Percentiles rank a stretch among this genome's conserved stretches.
Evolutionary conservation across 2,888 invertebrate genomes (phyloP).

Genomic region (Globia sparganii): DNA sequence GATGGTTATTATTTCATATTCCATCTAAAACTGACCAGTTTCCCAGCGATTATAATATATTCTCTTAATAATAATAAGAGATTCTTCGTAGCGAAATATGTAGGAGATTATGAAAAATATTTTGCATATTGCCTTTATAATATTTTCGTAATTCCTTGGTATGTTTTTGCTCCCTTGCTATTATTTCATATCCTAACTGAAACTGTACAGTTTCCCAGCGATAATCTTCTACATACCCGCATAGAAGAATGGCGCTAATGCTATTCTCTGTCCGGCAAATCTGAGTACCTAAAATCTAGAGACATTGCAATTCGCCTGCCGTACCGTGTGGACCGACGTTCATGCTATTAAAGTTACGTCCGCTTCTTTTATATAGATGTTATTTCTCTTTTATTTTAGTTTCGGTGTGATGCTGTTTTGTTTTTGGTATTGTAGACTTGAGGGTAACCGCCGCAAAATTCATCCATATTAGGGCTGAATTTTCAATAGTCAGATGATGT

Average conservation of each 20-base stretch:
- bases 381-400: slow-evolving; percentile 29
- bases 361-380: not conserved
- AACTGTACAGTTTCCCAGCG: not conserved
- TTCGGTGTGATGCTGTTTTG: slow-evolving; percentile 12
- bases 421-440: not conserved
- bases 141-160: not conserved
- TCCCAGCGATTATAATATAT: no score
- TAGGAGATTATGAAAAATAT: no score
- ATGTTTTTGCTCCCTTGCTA: not conserved
- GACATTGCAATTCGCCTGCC: slow-evolving; percentile 32
- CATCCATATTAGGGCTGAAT: not conserved
- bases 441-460: not conserved
- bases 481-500: no score
- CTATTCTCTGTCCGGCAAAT: slow-evolving; percentile 23
- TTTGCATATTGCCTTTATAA: no score
- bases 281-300: slow-evolving; percentile 27
- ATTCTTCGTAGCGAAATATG: no score
- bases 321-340: not conserved
- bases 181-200: not conserved
- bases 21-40: no score
- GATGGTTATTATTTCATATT: no score
- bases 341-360: slow-evolving; percentile 41
- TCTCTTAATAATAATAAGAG: no score
- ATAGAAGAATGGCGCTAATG: slow-evolving; percentile 13
- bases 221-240: not conserved